Conservation (phyloP, 2,113 vertebrate species). For the Osmerus mordax region DNA sequence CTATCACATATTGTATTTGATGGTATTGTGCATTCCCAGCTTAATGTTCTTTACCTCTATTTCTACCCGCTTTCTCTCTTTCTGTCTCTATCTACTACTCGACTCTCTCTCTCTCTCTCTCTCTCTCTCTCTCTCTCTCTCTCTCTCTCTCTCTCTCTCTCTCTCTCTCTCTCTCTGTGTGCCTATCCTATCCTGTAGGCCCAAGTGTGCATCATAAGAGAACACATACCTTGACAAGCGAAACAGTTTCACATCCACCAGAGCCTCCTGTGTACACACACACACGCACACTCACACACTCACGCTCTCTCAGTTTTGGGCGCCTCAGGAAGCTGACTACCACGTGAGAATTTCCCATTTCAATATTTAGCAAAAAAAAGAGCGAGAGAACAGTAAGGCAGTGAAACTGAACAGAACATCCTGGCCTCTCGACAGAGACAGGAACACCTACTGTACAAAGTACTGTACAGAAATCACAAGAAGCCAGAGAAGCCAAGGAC, state of each 20-base stretch:
- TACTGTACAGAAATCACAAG: neutral
- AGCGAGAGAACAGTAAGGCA: too few species aligned
- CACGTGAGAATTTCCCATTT: conserved; percentile 48
- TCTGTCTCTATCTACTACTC: conserved; percentile 1
- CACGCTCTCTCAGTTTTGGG: too few species aligned
- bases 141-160: conserved; percentile 2
- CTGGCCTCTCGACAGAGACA: neutral
- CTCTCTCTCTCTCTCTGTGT: conserved; percentile 7
- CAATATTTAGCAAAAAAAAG: neutral
- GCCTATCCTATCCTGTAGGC: neutral
- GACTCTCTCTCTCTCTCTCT: conserved; percentile 1
- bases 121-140: too few species aligned
- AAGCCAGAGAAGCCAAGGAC: neutral
- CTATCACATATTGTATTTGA: too few species aligned
- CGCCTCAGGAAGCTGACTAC: conserved; percentile 44
- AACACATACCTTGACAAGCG: too few species aligned
- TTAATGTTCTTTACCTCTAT: too few species aligned
- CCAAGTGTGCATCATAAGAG: neutral
- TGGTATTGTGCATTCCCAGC: too few species aligned
- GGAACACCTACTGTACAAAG: neutral
- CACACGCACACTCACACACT: too few species aligned
- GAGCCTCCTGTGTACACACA: too few species aligned
- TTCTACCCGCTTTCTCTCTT: neutral
- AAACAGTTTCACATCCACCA: conserved; percentile 45
- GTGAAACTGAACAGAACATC: neutral